A percentile compares a stretch with the other conserved stretches of the same genome.
Evolutionary conservation across 2,113 vertebrate species (phyloP).

Genomic region (Ophiodon elongatus): DNA sequence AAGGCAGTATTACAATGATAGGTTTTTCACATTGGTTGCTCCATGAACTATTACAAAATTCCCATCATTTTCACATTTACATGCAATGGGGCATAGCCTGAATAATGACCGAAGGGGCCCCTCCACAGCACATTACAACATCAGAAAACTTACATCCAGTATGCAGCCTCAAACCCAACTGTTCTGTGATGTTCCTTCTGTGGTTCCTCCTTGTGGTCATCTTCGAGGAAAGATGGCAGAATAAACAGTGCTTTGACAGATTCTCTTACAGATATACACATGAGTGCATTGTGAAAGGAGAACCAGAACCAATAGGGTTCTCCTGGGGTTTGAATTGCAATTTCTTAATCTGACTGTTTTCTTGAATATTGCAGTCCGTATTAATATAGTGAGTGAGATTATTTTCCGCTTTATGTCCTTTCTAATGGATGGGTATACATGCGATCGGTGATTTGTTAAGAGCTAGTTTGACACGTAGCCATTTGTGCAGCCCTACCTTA

Average conservation of each 20-base stretch:
- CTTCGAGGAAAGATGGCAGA: not conserved
- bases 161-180: not conserved
- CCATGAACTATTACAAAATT: not conserved
- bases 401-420: not conserved
- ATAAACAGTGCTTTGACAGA: constrained; percentile 6
- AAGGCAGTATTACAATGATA: not conserved
- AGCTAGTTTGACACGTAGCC: not conserved
- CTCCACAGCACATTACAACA: not conserved
- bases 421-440: not conserved
- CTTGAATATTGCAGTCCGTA: not conserved
- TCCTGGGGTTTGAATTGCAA: not conserved
- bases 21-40: not conserved
- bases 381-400: not conserved
- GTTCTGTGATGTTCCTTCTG: constrained; percentile 19
- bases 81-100: too few relatives aligned
- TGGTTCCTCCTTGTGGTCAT: not conserved
- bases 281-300: not conserved
- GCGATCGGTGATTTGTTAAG: not conserved
- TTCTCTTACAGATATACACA: not conserved
- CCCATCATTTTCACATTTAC: not conserved
- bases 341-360: not conserved
- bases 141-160: constrained; percentile 9
- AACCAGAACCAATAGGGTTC: not conserved
- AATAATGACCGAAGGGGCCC: not conserved
- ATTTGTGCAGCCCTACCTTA: not conserved